These are phyloP conservation scores for Nyctalus aviator DNA, from an alignment of 2,797 vertebrate species.

Conservation along the genomic window DNA sequence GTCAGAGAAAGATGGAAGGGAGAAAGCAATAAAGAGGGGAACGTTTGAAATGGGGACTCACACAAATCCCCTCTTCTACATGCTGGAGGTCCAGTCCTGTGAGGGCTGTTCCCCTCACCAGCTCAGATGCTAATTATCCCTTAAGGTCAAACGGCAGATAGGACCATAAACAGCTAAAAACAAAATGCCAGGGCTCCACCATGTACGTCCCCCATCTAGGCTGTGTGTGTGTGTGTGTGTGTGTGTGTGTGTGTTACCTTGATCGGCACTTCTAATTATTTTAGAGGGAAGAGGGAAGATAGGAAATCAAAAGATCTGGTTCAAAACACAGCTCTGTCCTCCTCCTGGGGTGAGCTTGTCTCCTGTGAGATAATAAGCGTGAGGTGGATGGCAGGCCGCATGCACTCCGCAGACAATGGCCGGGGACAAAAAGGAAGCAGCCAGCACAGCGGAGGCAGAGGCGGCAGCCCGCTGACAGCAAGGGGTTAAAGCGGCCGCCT, in stretches of 20 bases:
- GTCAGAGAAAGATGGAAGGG: background rate
- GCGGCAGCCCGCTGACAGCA: slow-evolving; percentile 83
- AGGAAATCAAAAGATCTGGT: slow-evolving; percentile 79
- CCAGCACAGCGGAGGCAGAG: fast-evolving
- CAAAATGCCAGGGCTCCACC: slow-evolving; percentile 30
- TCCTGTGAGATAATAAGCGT: slow-evolving; percentile 67
- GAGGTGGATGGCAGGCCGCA: slow-evolving; percentile 48
- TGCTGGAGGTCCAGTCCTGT: background rate
- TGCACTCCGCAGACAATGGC: slow-evolving; percentile 71
- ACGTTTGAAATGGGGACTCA: background rate
- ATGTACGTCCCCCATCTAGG: background rate
- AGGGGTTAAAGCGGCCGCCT: slow-evolving; percentile 90
- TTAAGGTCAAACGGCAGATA: slow-evolving; percentile 80
- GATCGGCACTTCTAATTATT: slow-evolving; percentile 77
- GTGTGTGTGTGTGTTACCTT: slow-evolving; percentile 12
- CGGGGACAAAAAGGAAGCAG: slow-evolving; percentile 57
- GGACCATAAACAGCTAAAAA: background rate
- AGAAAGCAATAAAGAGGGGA: background rate
- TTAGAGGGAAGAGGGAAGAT: slow-evolving; percentile 69
- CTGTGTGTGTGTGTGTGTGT: background rate
- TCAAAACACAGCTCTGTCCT: slow-evolving; percentile 57
- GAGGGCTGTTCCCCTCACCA: background rate
- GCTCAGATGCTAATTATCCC: slow-evolving; percentile 82
- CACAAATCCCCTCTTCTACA: background rate
- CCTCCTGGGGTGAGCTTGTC: slow-evolving; percentile 62